These are phyloP conservation scores for Meandrusa payeni DNA, from an alignment of 2,888 invertebrate species.

Conservation along the genomic window DNA sequence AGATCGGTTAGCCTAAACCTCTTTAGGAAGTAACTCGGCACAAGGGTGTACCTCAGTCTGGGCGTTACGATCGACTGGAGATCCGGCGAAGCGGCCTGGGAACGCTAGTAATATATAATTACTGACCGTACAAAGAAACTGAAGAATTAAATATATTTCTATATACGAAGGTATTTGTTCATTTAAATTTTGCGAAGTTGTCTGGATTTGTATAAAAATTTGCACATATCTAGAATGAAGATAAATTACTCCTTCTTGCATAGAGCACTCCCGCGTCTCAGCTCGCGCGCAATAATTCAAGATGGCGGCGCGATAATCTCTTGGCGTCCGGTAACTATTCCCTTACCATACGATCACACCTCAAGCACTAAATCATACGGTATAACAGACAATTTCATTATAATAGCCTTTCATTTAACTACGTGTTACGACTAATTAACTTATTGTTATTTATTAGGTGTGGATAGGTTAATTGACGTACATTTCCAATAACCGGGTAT, in stretches of 20 bases:
- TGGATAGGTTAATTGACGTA: slow-evolving; percentile 5
- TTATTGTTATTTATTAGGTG: slow-evolving; percentile 10
- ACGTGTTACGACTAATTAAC: not conserved
- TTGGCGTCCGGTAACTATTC: slow-evolving; percentile 35
- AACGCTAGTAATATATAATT: too few species aligned
- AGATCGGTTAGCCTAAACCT: too few species aligned
- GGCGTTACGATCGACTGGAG: too few species aligned
- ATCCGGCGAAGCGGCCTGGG: too few species aligned
- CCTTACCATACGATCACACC: slow-evolving; percentile 31
- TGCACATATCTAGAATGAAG: too few species aligned
- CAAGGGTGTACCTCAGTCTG: too few species aligned
- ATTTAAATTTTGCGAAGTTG: too few species aligned
- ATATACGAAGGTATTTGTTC: too few species aligned
- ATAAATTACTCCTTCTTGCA: slow-evolving; percentile 19
- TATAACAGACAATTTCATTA: slow-evolving; percentile 19
- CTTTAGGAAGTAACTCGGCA: too few species aligned
- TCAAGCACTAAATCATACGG: slow-evolving; percentile 24
- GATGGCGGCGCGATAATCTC: slow-evolving; percentile 45
- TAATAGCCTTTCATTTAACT: slow-evolving; percentile 9
- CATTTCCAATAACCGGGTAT: not conserved
- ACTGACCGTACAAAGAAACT: too few species aligned
- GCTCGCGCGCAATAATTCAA: slow-evolving; percentile 42
- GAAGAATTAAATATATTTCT: too few species aligned
- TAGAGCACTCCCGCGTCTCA: slow-evolving; percentile 26
- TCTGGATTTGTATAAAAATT: too few species aligned